Conservation (phyloP, 2,888 invertebrate species). For the Drosophila paucipuncta region DNA sequence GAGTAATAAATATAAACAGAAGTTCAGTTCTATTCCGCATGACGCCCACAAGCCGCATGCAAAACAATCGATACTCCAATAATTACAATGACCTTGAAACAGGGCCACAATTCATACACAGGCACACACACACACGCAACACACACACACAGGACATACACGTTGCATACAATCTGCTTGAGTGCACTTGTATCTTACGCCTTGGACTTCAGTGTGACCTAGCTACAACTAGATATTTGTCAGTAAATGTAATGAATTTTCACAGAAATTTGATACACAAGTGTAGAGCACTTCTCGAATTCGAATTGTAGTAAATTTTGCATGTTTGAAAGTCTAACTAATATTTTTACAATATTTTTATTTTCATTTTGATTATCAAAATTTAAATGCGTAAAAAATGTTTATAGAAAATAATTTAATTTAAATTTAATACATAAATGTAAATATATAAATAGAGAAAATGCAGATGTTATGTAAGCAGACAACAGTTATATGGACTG, state of each 20-base stretch:
- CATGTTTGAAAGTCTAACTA: neutral
- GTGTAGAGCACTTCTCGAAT: neutral
- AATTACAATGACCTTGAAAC: conserved; percentile 66
- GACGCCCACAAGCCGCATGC: conserved; percentile 31
- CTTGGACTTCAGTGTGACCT: conserved; percentile 11
- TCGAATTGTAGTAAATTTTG: neutral
- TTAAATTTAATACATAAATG: neutral
- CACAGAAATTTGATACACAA: neutral
- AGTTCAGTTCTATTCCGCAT: conserved; percentile 1
- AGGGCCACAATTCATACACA: conserved; percentile 21
- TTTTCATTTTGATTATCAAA: too few species aligned
- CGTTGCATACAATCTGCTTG: conserved; percentile 28
- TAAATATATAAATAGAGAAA: neutral
- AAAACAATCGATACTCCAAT: conserved; percentile 74
- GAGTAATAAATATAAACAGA: conserved; percentile 23
- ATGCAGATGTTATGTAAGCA: neutral
- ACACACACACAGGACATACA: neutral
- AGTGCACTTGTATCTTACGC: conserved; percentile 49
- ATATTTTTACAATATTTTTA: neutral
- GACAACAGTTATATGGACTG: neutral
- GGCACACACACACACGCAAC: conserved; percentile 8
- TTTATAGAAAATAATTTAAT: neutral
- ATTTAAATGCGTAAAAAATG: too few species aligned
- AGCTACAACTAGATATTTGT: neutral
- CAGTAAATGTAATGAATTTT: neutral